Evolutionary conservation across 1,140 invertebrate genomes (phyloP).

Genomic region (Euura saliciscinereae): DNA sequence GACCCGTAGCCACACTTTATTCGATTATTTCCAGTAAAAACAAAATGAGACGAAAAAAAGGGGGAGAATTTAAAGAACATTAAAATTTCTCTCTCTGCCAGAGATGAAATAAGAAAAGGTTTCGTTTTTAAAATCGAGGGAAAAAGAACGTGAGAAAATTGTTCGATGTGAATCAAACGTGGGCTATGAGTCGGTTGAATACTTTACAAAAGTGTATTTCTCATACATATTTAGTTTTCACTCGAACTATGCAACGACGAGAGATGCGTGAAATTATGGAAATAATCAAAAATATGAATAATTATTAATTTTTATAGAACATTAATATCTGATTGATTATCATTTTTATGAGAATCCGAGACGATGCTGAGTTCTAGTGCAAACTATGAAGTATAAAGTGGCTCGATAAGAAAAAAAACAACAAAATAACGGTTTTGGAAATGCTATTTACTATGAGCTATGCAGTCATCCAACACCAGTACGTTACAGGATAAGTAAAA

Average conservation of each 20-base stretch:
- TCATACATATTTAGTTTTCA: constrained; percentile 38
- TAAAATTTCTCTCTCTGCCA: no score
- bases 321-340: background rate
- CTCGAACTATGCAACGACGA: constrained; percentile 41
- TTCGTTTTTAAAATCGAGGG: no score
- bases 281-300: background rate
- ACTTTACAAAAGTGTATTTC: background rate
- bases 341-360: background rate
- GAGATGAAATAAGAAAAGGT: no score
- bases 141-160: no score
- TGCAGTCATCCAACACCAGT: constrained; percentile 52
- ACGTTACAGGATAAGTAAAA: constrained; percentile 40
- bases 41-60: background rate
- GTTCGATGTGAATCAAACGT: no score
- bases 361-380: constrained; percentile 47
- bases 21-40: background rate
- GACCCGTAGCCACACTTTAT: background rate
- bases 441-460: constrained; percentile 56
- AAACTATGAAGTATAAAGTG: constrained; percentile 43
- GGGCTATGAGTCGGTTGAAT: no score
- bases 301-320: no score
- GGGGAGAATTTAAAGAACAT: background rate
- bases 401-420: constrained; percentile 40
- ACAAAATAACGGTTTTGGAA: constrained; percentile 38
- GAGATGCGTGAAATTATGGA: constrained; percentile 12